Evolutionary conservation across 1,140 invertebrate species (phyloP).

Genomic region (Bradysia coprophila): DNA sequence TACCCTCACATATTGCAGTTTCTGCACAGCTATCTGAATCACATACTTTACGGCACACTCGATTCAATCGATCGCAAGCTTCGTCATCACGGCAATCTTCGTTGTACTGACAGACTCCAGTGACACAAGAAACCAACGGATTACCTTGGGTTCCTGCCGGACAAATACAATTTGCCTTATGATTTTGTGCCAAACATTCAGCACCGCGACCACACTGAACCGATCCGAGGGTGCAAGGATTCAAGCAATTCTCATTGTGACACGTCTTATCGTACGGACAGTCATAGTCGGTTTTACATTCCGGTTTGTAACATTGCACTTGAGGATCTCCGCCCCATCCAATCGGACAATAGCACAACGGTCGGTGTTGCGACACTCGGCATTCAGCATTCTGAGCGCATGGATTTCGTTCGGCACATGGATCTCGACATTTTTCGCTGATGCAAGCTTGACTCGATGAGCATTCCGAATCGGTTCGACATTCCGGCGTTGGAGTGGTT

Average conservation of each 20-base stretch:
- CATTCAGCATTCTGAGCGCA: slow-evolving; percentile 68
- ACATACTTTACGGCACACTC: slow-evolving; percentile 67
- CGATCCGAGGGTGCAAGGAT: slow-evolving; percentile 46
- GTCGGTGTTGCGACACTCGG: slow-evolving; percentile 46
- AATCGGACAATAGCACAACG: slow-evolving; percentile 60
- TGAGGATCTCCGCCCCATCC: slow-evolving; percentile 77
- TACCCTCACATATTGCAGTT: slow-evolving; percentile 50
- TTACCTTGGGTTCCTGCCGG: slow-evolving; percentile 70
- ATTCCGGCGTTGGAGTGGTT: slow-evolving; percentile 31
- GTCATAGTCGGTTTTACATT: slow-evolving; percentile 61
- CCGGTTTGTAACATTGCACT: slow-evolving; percentile 66
- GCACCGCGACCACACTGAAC: slow-evolving; percentile 58
- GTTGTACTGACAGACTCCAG: slow-evolving; percentile 69
- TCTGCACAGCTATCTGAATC: slow-evolving; percentile 54
- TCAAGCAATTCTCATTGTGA: slow-evolving; percentile 54
- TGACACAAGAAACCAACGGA: slow-evolving; percentile 59
- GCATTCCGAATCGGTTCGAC: slow-evolving; percentile 51
- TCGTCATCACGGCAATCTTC: slow-evolving; percentile 76
- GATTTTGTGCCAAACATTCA: slow-evolving; percentile 50
- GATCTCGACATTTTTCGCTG: slow-evolving; percentile 54
- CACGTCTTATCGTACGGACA: slow-evolving; percentile 77
- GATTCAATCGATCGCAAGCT: slow-evolving; percentile 65
- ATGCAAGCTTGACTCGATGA: slow-evolving; percentile 57
- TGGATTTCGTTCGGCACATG: slow-evolving; percentile 52
- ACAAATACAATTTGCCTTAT: slow-evolving; percentile 63